Conservation (phyloP, 2,797 vertebrate species). For the Cynopterus sphinx region DNA sequence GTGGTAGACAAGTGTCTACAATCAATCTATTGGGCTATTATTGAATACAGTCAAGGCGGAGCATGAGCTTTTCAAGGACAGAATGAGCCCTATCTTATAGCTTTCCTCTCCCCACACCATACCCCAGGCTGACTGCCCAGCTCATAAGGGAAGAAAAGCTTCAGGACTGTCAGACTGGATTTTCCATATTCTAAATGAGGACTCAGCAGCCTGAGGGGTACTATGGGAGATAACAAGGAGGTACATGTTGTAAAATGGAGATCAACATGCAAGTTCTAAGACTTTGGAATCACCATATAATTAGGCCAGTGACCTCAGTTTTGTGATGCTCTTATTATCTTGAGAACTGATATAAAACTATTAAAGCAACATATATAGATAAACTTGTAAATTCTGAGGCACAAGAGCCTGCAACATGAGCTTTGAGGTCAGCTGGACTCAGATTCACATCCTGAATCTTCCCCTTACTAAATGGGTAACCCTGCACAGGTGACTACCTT, state of each 20-base stretch:
- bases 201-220: not conserved
- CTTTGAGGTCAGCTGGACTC: not conserved
- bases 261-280: not conserved
- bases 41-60: not conserved
- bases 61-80: not conserved
- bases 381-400: not conserved
- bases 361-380: not conserved
- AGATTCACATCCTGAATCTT: not conserved
- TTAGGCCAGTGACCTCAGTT: not conserved
- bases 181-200: not conserved
- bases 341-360: conserved; percentile 5
- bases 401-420: not conserved
- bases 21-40: not conserved
- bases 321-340: not conserved
- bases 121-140: not conserved
- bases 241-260: not conserved
- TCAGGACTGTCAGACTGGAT: not conserved
- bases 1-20: not conserved
- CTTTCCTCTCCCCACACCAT: not conserved
- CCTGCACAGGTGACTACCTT: not conserved
- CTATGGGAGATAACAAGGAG: not conserved
- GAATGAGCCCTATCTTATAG: not conserved
- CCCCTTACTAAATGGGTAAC: not conserved
- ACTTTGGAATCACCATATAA: not conserved
- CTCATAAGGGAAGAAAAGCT: not conserved